Conservation (phyloP, 2,797 vertebrate genomes). For the Sebastes goodei region DNA sequence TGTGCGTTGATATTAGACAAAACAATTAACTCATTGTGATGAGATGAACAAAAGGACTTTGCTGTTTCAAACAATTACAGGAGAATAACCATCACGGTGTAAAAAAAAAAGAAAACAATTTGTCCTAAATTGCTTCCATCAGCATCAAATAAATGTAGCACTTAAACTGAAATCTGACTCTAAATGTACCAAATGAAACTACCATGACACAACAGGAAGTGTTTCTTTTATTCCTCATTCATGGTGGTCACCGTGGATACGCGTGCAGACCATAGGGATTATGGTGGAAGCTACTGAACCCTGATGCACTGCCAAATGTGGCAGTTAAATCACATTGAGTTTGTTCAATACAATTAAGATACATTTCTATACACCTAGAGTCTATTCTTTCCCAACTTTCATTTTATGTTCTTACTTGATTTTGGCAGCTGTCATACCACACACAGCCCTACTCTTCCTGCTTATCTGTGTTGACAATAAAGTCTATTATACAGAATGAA, state of each 20-base stretch:
- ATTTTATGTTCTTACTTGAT: not conserved
- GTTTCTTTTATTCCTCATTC: not conserved
- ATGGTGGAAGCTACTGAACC: not conserved
- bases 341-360: not conserved
- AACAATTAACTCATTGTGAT: constrained; percentile 64
- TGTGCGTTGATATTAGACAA: constrained; percentile 43
- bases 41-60: constrained; percentile 56
- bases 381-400: not conserved
- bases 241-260: not conserved
- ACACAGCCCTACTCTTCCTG: not conserved
- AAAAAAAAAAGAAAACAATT: constrained; percentile 6
- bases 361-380: not conserved
- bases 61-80: constrained; percentile 54
- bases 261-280: rapidly evolving
- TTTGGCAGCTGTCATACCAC: not conserved
- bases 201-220: not conserved
- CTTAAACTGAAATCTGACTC: not conserved
- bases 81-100: constrained; percentile 18
- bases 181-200: not conserved
- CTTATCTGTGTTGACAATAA: not conserved
- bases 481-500: not conserved
- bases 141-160: constrained; percentile 16
- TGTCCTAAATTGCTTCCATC: constrained; percentile 4
- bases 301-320: not conserved
- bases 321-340: not conserved